Evolutionary conservation across 2,888 invertebrate species (phyloP).

Genomic region (Galeopsomyia nigrocyanea): DNA sequence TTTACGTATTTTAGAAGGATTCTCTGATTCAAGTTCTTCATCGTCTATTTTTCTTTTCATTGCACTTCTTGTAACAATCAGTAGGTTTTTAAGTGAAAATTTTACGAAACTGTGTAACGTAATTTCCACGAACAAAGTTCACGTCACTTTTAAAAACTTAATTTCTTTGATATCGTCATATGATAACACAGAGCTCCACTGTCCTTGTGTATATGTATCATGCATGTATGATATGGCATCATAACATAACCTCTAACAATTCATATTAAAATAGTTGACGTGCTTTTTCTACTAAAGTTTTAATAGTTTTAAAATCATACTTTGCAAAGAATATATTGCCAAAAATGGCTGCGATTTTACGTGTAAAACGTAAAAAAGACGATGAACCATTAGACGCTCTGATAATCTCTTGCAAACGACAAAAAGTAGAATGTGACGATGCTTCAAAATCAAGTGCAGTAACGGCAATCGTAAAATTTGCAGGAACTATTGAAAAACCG

Average conservation of each 20-base stretch:
- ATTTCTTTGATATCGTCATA: too few relatives aligned
- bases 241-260: too few relatives aligned
- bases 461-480: slow-evolving; percentile 79
- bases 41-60: slow-evolving; percentile 24
- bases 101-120: background rate
- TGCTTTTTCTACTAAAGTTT: too few relatives aligned
- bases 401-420: slow-evolving; percentile 79
- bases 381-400: slow-evolving; percentile 81
- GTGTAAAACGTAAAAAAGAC: slow-evolving; percentile 80
- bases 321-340: too few relatives aligned
- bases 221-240: too few relatives aligned
- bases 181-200: too few relatives aligned
- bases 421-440: slow-evolving; percentile 69
- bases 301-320: too few relatives aligned
- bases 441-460: slow-evolving; percentile 65
- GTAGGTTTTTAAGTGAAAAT: background rate
- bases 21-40: background rate
- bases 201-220: too few relatives aligned
- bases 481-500: slow-evolving; percentile 79
- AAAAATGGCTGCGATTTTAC: slow-evolving; percentile 75
- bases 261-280: too few relatives aligned
- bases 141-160: background rate
- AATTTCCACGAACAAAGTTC: slow-evolving; percentile 12
- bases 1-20: slow-evolving; percentile 26
- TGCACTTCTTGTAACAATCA: slow-evolving; percentile 1